phyloP scores from a whole-genome alignment of 37 sponge, comb jelly and placozoan genomes.

The Hormiphora californensis region DNA sequence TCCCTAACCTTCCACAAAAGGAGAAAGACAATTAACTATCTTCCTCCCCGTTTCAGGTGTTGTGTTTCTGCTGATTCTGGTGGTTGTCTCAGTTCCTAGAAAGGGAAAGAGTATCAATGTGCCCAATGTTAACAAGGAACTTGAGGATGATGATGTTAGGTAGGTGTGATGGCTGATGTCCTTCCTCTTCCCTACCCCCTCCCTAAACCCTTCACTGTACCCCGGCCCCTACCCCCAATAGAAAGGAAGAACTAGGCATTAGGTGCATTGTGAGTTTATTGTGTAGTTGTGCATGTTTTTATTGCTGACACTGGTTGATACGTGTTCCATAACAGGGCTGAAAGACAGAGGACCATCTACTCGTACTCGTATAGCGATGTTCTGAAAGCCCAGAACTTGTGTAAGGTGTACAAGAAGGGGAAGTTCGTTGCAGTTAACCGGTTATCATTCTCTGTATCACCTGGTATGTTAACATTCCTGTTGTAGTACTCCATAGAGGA shows the following conservation, averaged over 20 bases:
- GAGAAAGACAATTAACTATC: too few relatives aligned
- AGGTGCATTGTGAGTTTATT: too few relatives aligned
- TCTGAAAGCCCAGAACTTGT: conserved; percentile 29
- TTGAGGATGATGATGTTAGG: conserved; percentile 52
- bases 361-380: conserved; percentile 41
- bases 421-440: conserved; percentile 23
- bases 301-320: too few relatives aligned
- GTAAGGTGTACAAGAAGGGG: conserved; percentile 10
- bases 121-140: conserved; percentile 22
- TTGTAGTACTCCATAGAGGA: too few relatives aligned
- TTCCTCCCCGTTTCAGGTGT: too few relatives aligned
- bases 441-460: conserved; percentile 26
- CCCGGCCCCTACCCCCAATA: too few relatives aligned
- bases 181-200: neutral
- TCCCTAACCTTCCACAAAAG: too few relatives aligned
- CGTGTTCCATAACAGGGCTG: neutral
- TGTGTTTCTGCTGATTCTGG: too few relatives aligned
- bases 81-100: too few relatives aligned
- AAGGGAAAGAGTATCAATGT: conserved; percentile 14
- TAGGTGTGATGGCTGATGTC: neutral
- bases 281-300: too few relatives aligned
- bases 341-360: conserved; percentile 28
- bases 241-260: too few relatives aligned
- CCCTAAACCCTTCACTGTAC: neutral
- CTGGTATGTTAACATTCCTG: too few relatives aligned